Evolutionary conservation across 2,113 vertebrate genomes (phyloP).

Genomic region (Ciconia maguari): DNA sequence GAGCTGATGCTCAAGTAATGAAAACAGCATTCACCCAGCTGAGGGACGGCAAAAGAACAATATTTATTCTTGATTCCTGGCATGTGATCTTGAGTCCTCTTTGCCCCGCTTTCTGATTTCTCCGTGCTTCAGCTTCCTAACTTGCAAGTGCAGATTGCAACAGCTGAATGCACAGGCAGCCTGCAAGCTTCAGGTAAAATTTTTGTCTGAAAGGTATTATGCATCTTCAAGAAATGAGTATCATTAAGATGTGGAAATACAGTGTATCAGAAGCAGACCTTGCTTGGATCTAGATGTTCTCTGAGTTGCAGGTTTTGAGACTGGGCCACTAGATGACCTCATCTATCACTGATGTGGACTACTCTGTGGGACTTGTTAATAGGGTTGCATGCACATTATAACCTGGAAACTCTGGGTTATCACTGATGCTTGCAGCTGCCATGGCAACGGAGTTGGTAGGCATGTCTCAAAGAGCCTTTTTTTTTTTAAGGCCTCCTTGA

Average conservation of each 20-base stretch:
- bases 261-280: background rate
- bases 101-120: background rate
- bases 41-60: background rate
- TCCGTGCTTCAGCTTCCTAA: background rate
- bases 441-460: constrained; percentile 66
- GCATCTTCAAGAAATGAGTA: background rate
- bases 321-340: background rate
- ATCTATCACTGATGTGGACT: constrained; percentile 4
- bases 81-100: background rate
- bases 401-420: constrained; percentile 63
- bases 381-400: constrained; percentile 48
- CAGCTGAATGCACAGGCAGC: background rate
- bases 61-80: constrained; percentile 19
- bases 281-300: constrained; percentile 31
- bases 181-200: background rate
- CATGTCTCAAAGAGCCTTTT: constrained; percentile 33
- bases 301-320: constrained; percentile 56
- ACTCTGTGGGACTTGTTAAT: constrained; percentile 57
- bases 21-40: constrained; percentile 1
- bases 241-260: background rate
- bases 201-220: background rate
- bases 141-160: background rate
- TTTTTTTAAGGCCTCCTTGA: constrained; percentile 38
- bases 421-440: constrained; percentile 69
- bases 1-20: background rate